Conservation (phyloP, 2,797 vertebrate species). For the Platalea minor region DNA sequence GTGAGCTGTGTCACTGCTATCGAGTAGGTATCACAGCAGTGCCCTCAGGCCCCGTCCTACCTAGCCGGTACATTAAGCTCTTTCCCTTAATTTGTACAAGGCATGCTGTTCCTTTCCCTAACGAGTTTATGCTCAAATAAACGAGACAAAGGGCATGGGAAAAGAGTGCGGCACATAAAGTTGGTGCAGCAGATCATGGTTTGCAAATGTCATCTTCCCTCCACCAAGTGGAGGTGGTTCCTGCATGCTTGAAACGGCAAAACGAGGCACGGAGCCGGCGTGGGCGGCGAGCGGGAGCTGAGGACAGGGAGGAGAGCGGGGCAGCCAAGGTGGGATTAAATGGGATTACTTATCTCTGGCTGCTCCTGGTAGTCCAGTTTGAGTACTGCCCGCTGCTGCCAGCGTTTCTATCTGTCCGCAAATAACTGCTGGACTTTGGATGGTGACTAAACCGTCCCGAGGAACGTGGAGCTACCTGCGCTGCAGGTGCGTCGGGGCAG, state of each 20-base stretch:
- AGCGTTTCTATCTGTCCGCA: not conserved
- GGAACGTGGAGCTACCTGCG: not conserved
- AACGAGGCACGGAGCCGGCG: rapidly evolving
- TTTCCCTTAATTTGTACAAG: not conserved
- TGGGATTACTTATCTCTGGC: not conserved
- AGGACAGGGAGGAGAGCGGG: not conserved
- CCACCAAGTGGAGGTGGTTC: not conserved
- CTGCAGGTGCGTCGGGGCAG: not conserved
- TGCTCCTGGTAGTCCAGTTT: not conserved
- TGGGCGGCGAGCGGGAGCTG: rapidly evolving
- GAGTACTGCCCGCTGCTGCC: not conserved
- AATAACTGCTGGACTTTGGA: not conserved
- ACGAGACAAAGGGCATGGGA: not conserved
- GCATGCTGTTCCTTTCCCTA: not conserved
- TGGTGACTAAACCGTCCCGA: not conserved
- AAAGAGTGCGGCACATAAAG: not conserved
- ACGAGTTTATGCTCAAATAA: not conserved
- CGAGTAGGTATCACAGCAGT: not conserved
- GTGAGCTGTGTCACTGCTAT: not conserved
- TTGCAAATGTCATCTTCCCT: not conserved
- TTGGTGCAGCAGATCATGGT: not conserved
- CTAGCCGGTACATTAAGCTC: not conserved
- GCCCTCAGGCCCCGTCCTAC: not conserved
- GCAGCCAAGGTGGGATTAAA: not conserved
- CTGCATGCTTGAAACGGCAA: rapidly evolving